Conservation (phyloP, 1,140 invertebrate species). For the Drusus annulatus region DNA sequence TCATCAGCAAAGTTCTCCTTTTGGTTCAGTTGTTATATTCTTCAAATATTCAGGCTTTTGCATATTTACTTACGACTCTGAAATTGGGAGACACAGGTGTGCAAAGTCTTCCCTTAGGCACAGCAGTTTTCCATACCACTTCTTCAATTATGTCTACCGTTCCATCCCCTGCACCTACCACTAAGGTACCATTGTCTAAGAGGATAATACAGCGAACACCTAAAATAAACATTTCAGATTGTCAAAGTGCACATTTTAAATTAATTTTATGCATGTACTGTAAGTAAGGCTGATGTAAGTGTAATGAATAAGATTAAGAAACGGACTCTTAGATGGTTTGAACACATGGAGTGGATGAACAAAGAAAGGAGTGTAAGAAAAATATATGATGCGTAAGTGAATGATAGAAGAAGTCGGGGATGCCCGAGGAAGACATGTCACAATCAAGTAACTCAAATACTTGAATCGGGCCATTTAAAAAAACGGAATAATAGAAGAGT, state of each 20-base stretch:
- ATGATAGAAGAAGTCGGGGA: too few relatives aligned
- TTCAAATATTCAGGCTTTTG: background rate
- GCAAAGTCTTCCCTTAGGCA: conserved; percentile 68
- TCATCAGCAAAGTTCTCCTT: background rate
- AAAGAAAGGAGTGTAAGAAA: too few relatives aligned
- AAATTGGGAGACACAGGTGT: conserved; percentile 73
- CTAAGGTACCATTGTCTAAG: conserved; percentile 74
- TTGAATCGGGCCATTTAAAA: too few relatives aligned
- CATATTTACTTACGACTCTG: conserved; percentile 69
- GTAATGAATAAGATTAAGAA: too few relatives aligned
- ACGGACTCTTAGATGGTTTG: too few relatives aligned
- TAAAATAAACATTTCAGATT: conserved; percentile 49
- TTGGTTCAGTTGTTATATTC: background rate
- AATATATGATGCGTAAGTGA: too few relatives aligned
- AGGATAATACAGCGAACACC: conserved; percentile 80
- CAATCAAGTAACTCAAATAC: too few relatives aligned
- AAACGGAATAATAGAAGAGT: too few relatives aligned
- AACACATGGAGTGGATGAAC: too few relatives aligned
- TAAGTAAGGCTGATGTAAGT: too few relatives aligned
- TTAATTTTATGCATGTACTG: background rate
- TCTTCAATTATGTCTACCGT: conserved; percentile 81
- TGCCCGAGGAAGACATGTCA: too few relatives aligned
- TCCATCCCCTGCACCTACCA: conserved; percentile 89
- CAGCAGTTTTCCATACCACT: conserved; percentile 70
- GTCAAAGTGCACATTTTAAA: background rate